Conservation (phyloP, 2,888 invertebrate genomes). For the Branchinecta sandiegonensis region DNA sequence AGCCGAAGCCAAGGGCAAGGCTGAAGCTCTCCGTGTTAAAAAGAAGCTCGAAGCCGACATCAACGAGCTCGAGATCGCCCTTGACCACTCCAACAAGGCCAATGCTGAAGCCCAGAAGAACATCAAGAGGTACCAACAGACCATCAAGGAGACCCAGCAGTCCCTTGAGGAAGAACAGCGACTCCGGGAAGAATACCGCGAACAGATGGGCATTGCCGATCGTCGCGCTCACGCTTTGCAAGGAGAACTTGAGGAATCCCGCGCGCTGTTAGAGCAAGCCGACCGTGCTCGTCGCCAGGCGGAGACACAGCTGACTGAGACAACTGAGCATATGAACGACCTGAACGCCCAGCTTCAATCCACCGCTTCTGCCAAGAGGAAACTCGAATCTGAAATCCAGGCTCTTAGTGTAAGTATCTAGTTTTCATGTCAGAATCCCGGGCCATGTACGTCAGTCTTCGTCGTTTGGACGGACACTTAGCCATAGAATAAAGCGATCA, state of each 20-base stretch:
- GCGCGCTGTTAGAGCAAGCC: constrained; percentile 39
- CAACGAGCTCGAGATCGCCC: constrained; percentile 45
- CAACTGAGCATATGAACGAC: constrained; percentile 42
- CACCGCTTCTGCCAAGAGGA: constrained; percentile 40
- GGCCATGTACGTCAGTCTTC: too few species aligned
- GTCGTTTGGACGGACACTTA: too few species aligned
- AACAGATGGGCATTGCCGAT: constrained; percentile 41
- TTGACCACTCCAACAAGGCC: constrained; percentile 43
- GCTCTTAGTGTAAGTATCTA: constrained; percentile 37
- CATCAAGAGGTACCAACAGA: constrained; percentile 40
- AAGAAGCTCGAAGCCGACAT: constrained; percentile 48
- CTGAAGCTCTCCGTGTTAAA: constrained; percentile 45
- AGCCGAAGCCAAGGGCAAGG: constrained; percentile 44
- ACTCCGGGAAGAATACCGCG: constrained; percentile 40
- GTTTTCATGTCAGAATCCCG: not conserved
- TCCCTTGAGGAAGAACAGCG: constrained; percentile 42
- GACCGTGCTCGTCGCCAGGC: constrained; percentile 41
- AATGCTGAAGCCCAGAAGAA: constrained; percentile 42
- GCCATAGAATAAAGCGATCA: too few species aligned
- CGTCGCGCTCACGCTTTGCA: constrained; percentile 39
- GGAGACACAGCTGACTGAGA: constrained; percentile 41
- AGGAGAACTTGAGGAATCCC: constrained; percentile 42
- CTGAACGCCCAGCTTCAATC: constrained; percentile 38
- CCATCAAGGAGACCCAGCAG: constrained; percentile 36
- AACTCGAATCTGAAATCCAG: constrained; percentile 42